Evolutionary conservation across 2,888 invertebrate genomes (phyloP).

Genomic region (Athetis lepigone): DNA sequence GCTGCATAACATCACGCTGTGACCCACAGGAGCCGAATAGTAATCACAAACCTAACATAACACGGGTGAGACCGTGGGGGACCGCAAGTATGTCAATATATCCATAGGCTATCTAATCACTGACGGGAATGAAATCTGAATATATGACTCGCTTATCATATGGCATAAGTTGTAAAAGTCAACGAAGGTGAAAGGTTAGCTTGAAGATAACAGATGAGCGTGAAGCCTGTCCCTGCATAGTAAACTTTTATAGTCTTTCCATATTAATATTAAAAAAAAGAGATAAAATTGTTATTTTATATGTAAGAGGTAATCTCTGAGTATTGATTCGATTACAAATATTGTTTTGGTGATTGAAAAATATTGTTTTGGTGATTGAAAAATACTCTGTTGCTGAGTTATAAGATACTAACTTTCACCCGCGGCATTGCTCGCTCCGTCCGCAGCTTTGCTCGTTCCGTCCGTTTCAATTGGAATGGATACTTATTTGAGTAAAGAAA

Average conservation of each 20-base stretch:
- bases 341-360: neutral
- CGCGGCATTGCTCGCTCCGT: too few species aligned
- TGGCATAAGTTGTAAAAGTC: slow-evolving; percentile 37
- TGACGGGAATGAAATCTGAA: slow-evolving; percentile 47
- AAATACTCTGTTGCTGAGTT: too few species aligned
- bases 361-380: neutral
- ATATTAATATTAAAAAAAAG: neutral
- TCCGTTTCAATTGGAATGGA: too few species aligned
- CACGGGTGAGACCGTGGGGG: too few species aligned
- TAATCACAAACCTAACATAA: too few species aligned
- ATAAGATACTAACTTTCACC: too few species aligned
- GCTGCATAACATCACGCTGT: too few species aligned
- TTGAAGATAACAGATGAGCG: slow-evolving; percentile 44
- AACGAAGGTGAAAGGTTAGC: slow-evolving; percentile 45
- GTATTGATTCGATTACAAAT: neutral
- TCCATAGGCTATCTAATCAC: slow-evolving; percentile 44
- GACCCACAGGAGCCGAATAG: too few species aligned
- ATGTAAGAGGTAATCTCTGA: neutral
- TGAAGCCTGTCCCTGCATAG: slow-evolving; percentile 27
- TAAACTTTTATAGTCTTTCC: slow-evolving; percentile 16
- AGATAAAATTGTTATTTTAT: neutral
- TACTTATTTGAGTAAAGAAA: too few species aligned
- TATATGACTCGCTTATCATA: slow-evolving; percentile 46
- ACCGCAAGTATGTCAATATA: slow-evolving; percentile 12
- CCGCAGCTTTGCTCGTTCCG: too few species aligned